These are phyloP conservation scores for Meganola albula DNA, from an alignment of 2,888 invertebrate species.

Conservation along the genomic window DNA sequence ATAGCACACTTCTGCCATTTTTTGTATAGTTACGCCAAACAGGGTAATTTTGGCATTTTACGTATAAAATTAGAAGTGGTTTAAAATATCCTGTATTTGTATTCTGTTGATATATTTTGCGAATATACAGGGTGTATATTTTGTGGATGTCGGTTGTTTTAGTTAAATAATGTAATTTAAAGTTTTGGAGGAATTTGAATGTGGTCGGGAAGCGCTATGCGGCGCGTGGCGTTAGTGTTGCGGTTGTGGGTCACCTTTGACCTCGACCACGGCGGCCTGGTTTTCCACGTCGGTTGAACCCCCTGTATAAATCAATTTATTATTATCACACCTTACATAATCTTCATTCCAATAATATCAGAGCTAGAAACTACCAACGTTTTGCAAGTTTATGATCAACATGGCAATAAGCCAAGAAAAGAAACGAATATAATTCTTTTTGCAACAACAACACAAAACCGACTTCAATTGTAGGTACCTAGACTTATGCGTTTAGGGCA, in stretches of 20 bases:
- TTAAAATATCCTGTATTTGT: too few relatives aligned
- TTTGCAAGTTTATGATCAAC: background rate
- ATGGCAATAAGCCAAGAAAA: background rate
- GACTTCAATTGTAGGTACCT: background rate
- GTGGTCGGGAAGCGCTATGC: constrained; percentile 25
- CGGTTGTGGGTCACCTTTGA: constrained; percentile 40
- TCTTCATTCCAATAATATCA: background rate
- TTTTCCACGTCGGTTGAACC: constrained; percentile 68
- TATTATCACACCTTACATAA: constrained; percentile 1
- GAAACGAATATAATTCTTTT: background rate
- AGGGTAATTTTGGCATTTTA: background rate
- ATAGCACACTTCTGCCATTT: too few relatives aligned
- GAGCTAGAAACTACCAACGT: background rate
- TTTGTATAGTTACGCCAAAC: background rate
- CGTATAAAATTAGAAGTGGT: too few relatives aligned
- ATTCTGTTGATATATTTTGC: background rate
- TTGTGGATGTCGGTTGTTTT: background rate
- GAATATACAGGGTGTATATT: background rate
- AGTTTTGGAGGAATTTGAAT: background rate
- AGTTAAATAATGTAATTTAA: constrained; percentile 4
- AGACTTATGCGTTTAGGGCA: background rate
- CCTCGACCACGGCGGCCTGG: constrained; percentile 62
- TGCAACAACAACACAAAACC: background rate
- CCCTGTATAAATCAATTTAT: constrained; percentile 47
- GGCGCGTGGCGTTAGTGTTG: constrained; percentile 27